Evolutionary conservation across 1,140 invertebrate genomes (phyloP).

Genomic region (Bemisia tabaci): DNA sequence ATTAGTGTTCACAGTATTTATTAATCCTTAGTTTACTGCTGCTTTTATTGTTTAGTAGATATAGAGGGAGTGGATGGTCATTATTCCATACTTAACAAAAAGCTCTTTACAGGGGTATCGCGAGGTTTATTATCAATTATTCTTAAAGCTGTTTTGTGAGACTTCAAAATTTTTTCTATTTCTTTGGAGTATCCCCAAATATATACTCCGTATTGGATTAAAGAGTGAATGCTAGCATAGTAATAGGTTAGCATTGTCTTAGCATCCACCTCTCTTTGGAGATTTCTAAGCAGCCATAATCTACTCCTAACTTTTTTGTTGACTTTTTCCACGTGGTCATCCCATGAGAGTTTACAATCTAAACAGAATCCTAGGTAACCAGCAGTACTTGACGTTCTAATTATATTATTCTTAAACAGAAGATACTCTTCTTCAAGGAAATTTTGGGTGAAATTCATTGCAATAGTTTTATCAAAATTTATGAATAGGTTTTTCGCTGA

Average conservation of each 20-base stretch:
- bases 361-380: neutral
- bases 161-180: neutral
- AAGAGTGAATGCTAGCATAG: neutral
- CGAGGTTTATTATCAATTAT: neutral
- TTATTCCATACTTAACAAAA: neutral
- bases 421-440: too few species aligned
- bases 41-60: neutral
- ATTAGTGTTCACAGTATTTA: neutral
- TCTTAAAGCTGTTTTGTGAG: neutral
- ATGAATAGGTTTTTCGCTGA: too few species aligned
- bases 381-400: neutral
- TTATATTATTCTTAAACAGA: neutral
- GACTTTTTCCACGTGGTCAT: neutral
- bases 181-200: neutral
- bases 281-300: neutral
- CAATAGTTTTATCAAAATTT: too few species aligned
- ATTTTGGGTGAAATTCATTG: too few species aligned
- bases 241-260: neutral
- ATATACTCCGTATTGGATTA: neutral
- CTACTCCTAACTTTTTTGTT: neutral
- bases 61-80: neutral
- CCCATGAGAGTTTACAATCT: neutral
- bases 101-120: neutral
- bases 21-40: neutral
- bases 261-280: neutral